Evolutionary conservation across 2,797 vertebrate genomes (phyloP).

Genomic region (Aulostomus chinensis): DNA sequence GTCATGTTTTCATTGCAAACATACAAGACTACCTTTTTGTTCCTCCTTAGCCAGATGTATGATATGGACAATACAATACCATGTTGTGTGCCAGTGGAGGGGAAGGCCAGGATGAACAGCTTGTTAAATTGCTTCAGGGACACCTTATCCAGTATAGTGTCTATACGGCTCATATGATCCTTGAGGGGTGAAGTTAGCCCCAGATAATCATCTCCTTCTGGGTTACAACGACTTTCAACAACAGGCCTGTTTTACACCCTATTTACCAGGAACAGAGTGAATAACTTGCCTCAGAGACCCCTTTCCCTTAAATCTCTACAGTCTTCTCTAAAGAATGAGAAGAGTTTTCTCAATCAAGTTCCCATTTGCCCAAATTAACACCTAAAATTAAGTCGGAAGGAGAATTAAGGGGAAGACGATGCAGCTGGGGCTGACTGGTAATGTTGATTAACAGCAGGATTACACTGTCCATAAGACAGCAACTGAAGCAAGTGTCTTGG

Average conservation of each 20-base stretch:
- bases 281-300: slow-evolving; percentile 41
- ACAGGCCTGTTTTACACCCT: slow-evolving; percentile 56
- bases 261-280: slow-evolving; percentile 50
- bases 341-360: slow-evolving; percentile 2
- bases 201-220: slow-evolving; percentile 68
- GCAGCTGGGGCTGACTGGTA: slow-evolving; percentile 30
- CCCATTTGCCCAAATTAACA: slow-evolving; percentile 28
- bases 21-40: neutral
- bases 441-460: slow-evolving; percentile 10
- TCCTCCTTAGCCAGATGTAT: slow-evolving; percentile 12
- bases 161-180: slow-evolving; percentile 39
- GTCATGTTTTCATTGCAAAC: slow-evolving; percentile 7
- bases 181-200: slow-evolving; percentile 61
- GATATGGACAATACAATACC: neutral
- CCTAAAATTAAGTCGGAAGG: slow-evolving; percentile 21
- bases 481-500: slow-evolving; percentile 20
- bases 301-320: slow-evolving; percentile 30
- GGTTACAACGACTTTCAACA: slow-evolving; percentile 36
- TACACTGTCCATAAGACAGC: neutral
- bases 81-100: slow-evolving; percentile 1
- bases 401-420: neutral
- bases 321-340: slow-evolving; percentile 9
- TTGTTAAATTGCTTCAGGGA: slow-evolving; percentile 26
- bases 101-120: slow-evolving; percentile 8
- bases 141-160: slow-evolving; percentile 29